Evolutionary conservation across 2,888 invertebrate species (phyloP).

Genomic region (Pseudanteris insignis): DNA sequence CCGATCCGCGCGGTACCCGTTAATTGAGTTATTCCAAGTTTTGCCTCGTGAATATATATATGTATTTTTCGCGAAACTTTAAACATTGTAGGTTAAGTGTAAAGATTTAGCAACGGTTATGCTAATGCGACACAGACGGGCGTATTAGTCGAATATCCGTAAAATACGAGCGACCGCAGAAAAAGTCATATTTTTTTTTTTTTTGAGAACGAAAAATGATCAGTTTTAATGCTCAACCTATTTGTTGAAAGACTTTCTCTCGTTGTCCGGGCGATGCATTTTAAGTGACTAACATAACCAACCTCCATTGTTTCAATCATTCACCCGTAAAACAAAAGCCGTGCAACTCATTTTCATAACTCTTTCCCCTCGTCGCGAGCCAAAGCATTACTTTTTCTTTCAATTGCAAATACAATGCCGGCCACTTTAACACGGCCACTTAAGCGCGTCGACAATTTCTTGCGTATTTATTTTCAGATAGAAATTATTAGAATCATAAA

Average conservation of each 20-base stretch:
- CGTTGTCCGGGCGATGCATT: slow-evolving; percentile 36
- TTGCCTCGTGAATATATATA: too few relatives aligned
- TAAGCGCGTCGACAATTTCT: slow-evolving; percentile 1
- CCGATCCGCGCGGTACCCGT: too few relatives aligned
- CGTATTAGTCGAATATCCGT: too few relatives aligned
- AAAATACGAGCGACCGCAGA: too few relatives aligned
- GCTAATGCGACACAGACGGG: not conserved
- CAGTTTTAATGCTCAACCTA: slow-evolving; percentile 55
- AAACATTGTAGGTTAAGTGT: too few relatives aligned
- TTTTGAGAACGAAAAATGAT: slow-evolving; percentile 55
- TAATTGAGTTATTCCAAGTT: too few relatives aligned
- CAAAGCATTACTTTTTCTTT: slow-evolving; percentile 40
- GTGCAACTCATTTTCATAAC: slow-evolving; percentile 43
- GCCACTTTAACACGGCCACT: not conserved
- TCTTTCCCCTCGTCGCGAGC: slow-evolving; percentile 22
- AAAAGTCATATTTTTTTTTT: too few relatives aligned
- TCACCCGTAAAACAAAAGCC: slow-evolving; percentile 52
- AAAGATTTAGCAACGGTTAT: too few relatives aligned
- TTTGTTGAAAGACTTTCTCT: slow-evolving; percentile 57
- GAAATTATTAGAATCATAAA: slow-evolving; percentile 9
- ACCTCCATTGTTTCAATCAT: slow-evolving; percentile 54
- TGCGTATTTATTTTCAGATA: slow-evolving; percentile 1
- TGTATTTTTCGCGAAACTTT: too few relatives aligned
- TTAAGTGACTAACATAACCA: slow-evolving; percentile 32
- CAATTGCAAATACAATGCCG: slow-evolving; percentile 16